These are phyloP conservation scores for Thecophora atra DNA, from an alignment of 2,888 invertebrate species.

Conservation along the genomic window DNA sequence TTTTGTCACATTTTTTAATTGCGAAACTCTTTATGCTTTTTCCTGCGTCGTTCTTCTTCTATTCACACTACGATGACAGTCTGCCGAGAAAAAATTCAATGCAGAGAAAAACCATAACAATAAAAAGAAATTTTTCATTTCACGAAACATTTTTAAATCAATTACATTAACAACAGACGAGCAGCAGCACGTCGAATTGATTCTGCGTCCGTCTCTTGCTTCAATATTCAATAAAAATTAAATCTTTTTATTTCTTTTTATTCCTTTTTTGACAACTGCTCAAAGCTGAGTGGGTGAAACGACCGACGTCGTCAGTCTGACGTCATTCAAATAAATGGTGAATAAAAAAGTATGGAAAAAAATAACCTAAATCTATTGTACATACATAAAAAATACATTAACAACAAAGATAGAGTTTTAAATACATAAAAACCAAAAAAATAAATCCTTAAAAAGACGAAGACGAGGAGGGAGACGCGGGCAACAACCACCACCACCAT, in stretches of 20 bases:
- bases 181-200: no score
- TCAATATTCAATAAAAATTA: slow-evolving; percentile 15
- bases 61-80: slow-evolving; percentile 29
- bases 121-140: slow-evolving; percentile 1
- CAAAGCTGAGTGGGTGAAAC: neutral
- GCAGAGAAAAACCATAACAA: slow-evolving; percentile 8
- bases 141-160: no score
- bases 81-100: slow-evolving; percentile 21
- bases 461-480: slow-evolving; percentile 39
- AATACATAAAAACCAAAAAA: slow-evolving; percentile 1
- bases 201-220: neutral
- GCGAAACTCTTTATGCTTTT: no score
- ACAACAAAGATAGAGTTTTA: neutral
- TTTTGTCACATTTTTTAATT: no score
- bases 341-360: neutral
- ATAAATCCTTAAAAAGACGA: slow-evolving; percentile 1
- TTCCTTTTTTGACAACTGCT: neutral
- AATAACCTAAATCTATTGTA: neutral
- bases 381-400: slow-evolving; percentile 15
- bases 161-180: no score
- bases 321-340: slow-evolving; percentile 4
- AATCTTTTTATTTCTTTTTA: no score
- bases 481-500: neutral
- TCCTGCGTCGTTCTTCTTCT: no score
- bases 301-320: neutral